These are phyloP conservation scores for Cyanistes caeruleus DNA, from an alignment of 2,113 vertebrate genomes.

Conservation along the genomic window DNA sequence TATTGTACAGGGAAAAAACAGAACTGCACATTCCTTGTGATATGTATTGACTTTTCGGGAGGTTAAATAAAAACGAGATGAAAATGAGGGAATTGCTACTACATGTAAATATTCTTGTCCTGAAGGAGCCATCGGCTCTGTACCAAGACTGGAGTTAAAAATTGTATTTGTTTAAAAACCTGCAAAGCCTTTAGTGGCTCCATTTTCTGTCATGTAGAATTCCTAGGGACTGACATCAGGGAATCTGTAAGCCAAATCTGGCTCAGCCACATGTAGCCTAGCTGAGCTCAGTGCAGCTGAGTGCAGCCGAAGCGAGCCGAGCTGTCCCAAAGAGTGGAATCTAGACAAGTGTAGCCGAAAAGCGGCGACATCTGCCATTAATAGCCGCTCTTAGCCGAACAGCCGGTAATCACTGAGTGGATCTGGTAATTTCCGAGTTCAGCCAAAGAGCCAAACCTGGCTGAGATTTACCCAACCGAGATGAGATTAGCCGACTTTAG, in stretches of 20 bases:
- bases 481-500: too few species aligned
- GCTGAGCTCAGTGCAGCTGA: too few species aligned
- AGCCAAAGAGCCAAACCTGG: not conserved
- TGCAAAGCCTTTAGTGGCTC: not conserved
- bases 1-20: not conserved
- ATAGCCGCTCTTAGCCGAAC: too few species aligned
- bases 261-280: rapidly evolving
- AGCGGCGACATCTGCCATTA: too few species aligned
- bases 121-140: not conserved
- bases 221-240: not conserved
- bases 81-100: not conserved
- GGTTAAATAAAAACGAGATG: not conserved
- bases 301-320: not conserved
- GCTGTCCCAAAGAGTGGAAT: too few species aligned
- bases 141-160: not conserved
- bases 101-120: not conserved
- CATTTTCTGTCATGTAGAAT: not conserved
- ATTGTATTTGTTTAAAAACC: not conserved
- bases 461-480: too few species aligned
- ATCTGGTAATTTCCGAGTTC: not conserved
- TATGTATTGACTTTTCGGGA: not conserved
- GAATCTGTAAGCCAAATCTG: not conserved
- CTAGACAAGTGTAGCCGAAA: too few species aligned
- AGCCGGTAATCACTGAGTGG: too few species aligned
- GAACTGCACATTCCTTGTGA: not conserved